Percentiles rank a stretch among this genome's conserved stretches.
These are phyloP conservation scores for Boulengeromyrus knoepffleri DNA, from an alignment of 2,113 vertebrate species.

Conservation along the genomic window DNA sequence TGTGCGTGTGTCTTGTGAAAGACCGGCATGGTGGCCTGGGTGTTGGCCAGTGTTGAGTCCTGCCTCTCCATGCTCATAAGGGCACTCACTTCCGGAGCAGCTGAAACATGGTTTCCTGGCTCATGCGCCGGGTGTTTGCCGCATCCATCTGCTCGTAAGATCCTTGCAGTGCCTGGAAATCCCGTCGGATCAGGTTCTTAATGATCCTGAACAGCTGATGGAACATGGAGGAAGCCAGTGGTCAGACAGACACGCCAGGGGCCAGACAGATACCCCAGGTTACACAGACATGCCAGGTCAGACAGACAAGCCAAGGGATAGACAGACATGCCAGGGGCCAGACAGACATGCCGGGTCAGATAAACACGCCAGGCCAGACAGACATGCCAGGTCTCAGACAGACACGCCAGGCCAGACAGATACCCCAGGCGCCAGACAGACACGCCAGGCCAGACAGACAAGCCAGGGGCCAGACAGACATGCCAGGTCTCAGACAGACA, in stretches of 20 bases:
- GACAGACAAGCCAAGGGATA: neutral
- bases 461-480: too few species aligned
- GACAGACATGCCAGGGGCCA: neutral
- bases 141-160: conserved; percentile 42
- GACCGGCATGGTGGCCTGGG: neutral
- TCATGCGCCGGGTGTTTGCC: conserved; percentile 33
- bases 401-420: too few species aligned
- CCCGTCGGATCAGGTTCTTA: conserved; percentile 37
- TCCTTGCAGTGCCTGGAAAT: conserved; percentile 27
- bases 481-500: neutral
- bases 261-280: neutral
- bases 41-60: neutral
- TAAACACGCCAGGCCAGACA: too few species aligned
- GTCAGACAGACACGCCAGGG: neutral
- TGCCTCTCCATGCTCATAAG: neutral
- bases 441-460: too few species aligned
- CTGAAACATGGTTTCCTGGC: conserved; percentile 29
- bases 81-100: conserved; percentile 35
- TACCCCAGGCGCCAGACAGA: too few species aligned
- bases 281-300: too few species aligned
- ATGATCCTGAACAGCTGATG: conserved; percentile 34
- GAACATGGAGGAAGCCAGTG: neutral
- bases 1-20: neutral
- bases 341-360: too few species aligned
- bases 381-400: too few species aligned